These are phyloP conservation scores for Aix galericulata DNA, from an alignment of 2,113 vertebrate species.

Conservation along the genomic window DNA sequence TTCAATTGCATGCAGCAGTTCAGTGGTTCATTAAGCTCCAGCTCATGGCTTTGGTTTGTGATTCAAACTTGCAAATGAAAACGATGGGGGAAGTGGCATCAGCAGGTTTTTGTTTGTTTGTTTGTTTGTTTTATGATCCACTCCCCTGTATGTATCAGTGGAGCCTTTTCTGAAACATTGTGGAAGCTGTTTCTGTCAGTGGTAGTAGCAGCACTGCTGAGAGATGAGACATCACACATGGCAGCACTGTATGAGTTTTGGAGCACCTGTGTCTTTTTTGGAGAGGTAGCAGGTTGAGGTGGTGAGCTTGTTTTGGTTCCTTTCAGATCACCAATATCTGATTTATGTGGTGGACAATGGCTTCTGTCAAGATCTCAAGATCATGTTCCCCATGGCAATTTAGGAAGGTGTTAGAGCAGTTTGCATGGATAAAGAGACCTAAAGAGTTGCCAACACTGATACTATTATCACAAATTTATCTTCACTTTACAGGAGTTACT, in stretches of 20 bases:
- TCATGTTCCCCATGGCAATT: fast-evolving
- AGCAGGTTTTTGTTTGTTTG: neutral
- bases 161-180: neutral
- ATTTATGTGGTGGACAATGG: neutral
- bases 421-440: neutral
- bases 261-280: neutral
- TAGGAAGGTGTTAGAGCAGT: neutral
- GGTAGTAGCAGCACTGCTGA: neutral
- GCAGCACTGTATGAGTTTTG: neutral
- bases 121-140: neutral
- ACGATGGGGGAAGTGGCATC: neutral
- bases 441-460: fast-evolving
- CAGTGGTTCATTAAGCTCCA: neutral
- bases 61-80: neutral
- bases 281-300: no score
- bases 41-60: neutral
- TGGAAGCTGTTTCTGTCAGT: neutral
- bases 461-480: no score
- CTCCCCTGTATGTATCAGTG: no score
- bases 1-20: neutral
- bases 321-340: neutral
- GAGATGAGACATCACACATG: no score
- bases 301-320: neutral
- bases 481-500: neutral
- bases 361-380: neutral